phyloP scores from a whole-genome alignment of 2,888 invertebrate genomes.

The Conomelus anceps region DNA sequence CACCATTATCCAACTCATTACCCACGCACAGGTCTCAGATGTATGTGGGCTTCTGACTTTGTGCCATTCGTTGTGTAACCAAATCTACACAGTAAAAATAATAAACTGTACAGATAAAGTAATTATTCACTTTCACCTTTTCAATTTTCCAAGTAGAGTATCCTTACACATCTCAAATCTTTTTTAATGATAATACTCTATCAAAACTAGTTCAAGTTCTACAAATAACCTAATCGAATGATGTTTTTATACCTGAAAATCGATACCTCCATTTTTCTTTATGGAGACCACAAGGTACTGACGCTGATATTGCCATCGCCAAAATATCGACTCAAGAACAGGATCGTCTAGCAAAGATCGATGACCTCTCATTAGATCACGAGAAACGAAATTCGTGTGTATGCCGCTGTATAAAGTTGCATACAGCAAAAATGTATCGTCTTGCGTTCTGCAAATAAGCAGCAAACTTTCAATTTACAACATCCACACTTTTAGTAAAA shows the following conservation, averaged over 20 bases:
- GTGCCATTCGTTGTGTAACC: no score
- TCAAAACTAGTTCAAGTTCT: no score
- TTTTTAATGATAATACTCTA: no score
- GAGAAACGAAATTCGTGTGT: constrained; percentile 64
- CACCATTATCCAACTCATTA: no score
- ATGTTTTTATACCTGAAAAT: constrained; percentile 43
- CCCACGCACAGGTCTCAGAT: no score
- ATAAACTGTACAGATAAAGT: no score
- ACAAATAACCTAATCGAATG: no score
- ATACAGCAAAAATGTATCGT: constrained; percentile 79
- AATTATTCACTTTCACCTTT: no score
- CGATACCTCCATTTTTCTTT: constrained; percentile 42
- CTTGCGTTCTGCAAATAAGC: constrained; percentile 56
- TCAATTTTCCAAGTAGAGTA: no score
- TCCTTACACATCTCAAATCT: no score
- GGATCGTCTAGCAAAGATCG: constrained; percentile 53
- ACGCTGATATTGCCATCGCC: constrained; percentile 70
- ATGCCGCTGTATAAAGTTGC: constrained; percentile 69
- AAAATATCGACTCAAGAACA: constrained; percentile 54
- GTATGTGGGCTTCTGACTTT: no score
- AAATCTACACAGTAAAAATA: no score
- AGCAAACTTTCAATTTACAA: background rate
- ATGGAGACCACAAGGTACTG: constrained; percentile 50
- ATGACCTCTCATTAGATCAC: constrained; percentile 73
- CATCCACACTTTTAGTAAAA: background rate